phyloP scores from a whole-genome alignment of 2,888 invertebrate species.

The Patella pellucida region DNA sequence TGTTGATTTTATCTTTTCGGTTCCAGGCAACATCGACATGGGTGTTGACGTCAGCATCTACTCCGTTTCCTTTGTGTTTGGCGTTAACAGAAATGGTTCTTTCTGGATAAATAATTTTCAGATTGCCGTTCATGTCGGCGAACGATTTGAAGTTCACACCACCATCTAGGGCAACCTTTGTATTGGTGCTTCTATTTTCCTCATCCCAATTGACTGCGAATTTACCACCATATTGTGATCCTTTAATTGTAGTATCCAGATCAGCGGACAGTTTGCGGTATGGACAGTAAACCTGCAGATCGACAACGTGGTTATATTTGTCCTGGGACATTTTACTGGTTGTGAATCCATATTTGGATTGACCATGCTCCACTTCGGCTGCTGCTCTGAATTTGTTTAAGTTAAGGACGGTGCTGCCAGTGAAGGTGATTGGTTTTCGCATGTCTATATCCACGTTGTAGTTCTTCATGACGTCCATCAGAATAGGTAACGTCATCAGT shows the following conservation, averaged over 20 bases:
- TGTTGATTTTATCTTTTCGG: constrained; percentile 36
- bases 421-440: not conserved
- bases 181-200: constrained; percentile 37
- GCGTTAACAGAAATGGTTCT: constrained; percentile 34
- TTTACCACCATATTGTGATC: constrained; percentile 32
- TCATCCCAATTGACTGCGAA: constrained; percentile 53
- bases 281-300: constrained; percentile 39
- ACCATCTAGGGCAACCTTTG: constrained; percentile 36
- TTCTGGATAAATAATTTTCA: constrained; percentile 40
- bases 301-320: constrained; percentile 19
- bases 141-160: constrained; percentile 34
- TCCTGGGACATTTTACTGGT: constrained; percentile 24
- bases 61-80: constrained; percentile 33
- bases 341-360: constrained; percentile 31
- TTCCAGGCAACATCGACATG: constrained; percentile 47
- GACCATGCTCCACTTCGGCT: constrained; percentile 30
- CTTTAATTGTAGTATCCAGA: constrained; percentile 25
- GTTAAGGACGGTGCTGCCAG: not conserved
- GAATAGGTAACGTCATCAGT: not conserved
- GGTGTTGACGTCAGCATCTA: constrained; percentile 31
- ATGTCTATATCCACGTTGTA: not conserved
- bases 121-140: constrained; percentile 39
- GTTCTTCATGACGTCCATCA: too few relatives aligned
- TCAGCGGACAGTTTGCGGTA: constrained; percentile 36
- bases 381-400: constrained; percentile 23